Conservation (phyloP, 2,888 invertebrate species). For the Chorisops tibialis region DNA sequence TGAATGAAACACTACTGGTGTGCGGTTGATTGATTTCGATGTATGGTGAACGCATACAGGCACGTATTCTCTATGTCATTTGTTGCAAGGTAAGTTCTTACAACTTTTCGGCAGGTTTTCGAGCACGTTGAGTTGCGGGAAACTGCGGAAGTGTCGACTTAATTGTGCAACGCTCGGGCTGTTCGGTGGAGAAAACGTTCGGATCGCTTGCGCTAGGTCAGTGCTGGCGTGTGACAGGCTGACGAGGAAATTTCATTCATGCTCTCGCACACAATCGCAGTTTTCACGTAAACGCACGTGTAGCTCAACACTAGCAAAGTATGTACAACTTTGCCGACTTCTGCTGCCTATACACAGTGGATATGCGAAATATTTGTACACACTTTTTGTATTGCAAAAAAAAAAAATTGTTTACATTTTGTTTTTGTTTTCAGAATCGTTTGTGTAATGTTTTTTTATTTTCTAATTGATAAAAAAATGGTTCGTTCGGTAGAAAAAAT, state of each 20-base stretch:
- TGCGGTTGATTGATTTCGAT: no score
- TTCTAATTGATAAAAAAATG: not conserved
- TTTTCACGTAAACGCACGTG: not conserved
- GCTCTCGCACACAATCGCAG: not conserved
- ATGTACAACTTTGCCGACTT: not conserved
- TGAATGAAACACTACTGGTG: not conserved
- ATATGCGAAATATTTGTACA: no score
- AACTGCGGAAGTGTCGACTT: not conserved
- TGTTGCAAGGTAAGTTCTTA: conserved; percentile 9
- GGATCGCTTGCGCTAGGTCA: not conserved
- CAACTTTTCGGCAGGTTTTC: not conserved
- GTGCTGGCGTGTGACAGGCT: not conserved
- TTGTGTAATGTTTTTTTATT: not conserved
- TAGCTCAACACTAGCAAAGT: not conserved
- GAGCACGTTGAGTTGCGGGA: not conserved
- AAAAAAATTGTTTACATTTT: not conserved
- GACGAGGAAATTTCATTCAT: not conserved
- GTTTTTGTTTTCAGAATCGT: not conserved
- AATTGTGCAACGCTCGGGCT: not conserved
- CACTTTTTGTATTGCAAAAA: no score
- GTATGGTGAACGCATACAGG: no score
- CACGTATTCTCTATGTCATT: no score
- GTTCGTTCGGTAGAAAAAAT: not conserved
- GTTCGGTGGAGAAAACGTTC: not conserved
- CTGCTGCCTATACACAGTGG: not conserved